A percentile compares a stretch with the other conserved stretches of the same genome.
These are phyloP conservation scores for Rhinichthys osculus DNA, from an alignment of 2,797 vertebrate genomes.

Conservation along the genomic window DNA sequence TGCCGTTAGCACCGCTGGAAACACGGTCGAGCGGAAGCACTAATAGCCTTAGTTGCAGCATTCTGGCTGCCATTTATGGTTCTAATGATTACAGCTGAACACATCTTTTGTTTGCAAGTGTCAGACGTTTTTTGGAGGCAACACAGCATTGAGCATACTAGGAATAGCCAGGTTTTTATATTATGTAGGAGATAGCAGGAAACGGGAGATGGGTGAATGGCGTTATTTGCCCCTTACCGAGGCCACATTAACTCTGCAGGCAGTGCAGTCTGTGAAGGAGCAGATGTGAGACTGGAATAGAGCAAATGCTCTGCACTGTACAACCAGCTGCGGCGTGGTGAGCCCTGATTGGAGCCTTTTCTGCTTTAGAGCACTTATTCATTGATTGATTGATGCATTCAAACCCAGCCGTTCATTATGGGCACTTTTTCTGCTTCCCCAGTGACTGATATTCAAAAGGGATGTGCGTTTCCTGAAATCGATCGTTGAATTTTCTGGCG, in stretches of 20 bases:
- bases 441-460: constrained; percentile 22
- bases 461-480: constrained; percentile 3
- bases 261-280: constrained; percentile 68
- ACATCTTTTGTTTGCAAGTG: constrained; percentile 43
- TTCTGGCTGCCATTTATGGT: constrained; percentile 37
- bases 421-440: constrained; percentile 33
- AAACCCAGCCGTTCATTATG: constrained; percentile 49
- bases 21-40: not conserved
- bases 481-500: constrained; percentile 8
- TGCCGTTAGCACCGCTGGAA: not conserved
- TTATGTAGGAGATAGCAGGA: constrained; percentile 26
- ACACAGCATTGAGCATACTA: constrained; percentile 1
- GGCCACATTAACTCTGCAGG: constrained; percentile 68
- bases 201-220: constrained; percentile 54
- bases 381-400: constrained; percentile 50
- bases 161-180: constrained; percentile 38
- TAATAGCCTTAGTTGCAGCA: constrained; percentile 16
- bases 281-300: constrained; percentile 65
- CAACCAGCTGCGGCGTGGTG: constrained; percentile 51
- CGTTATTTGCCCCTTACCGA: constrained; percentile 64
- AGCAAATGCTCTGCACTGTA: constrained; percentile 50
- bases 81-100: constrained; percentile 51
- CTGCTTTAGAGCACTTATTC: constrained; percentile 39
- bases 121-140: constrained; percentile 34
- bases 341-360: constrained; percentile 34